Percentiles rank a stretch among this genome's conserved stretches.
Evolutionary conservation across 2,797 vertebrate species (phyloP).

Genomic region (Sebastes miniatus): DNA sequence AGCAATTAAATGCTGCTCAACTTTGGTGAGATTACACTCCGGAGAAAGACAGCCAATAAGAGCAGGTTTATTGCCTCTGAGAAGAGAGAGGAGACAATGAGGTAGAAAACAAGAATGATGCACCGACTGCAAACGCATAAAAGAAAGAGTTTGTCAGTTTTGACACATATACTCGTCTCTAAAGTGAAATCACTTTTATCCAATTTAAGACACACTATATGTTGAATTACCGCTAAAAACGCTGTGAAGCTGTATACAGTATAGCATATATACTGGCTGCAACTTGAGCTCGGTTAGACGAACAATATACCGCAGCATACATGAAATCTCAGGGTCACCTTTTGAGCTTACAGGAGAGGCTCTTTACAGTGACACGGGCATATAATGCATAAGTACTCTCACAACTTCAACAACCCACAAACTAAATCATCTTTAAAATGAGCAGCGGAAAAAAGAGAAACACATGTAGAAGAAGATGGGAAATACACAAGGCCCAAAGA

Average conservation of each 20-base stretch:
- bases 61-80: conserved; percentile 60
- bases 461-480: not conserved
- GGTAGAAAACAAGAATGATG: conserved; percentile 36
- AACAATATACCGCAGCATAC: too few species aligned
- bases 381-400: not conserved
- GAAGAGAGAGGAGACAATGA: conserved; percentile 48
- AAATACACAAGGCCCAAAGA: not conserved
- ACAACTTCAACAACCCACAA: not conserved
- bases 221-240: not conserved
- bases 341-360: not conserved
- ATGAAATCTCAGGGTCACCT: not conserved
- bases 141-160: not conserved
- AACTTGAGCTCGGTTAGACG: not conserved
- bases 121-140: not conserved
- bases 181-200: not conserved
- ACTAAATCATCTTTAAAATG: not conserved
- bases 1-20: conserved; percentile 80
- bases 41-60: conserved; percentile 64
- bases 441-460: not conserved
- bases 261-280: not conserved
- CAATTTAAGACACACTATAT: not conserved
- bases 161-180: not conserved
- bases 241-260: not conserved
- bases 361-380: not conserved
- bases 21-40: conserved; percentile 73